Percentiles rank a stretch among this genome's conserved stretches.
Conservation (phyloP, 2,888 invertebrate genomes). For the Cyaniris semiargus region DNA sequence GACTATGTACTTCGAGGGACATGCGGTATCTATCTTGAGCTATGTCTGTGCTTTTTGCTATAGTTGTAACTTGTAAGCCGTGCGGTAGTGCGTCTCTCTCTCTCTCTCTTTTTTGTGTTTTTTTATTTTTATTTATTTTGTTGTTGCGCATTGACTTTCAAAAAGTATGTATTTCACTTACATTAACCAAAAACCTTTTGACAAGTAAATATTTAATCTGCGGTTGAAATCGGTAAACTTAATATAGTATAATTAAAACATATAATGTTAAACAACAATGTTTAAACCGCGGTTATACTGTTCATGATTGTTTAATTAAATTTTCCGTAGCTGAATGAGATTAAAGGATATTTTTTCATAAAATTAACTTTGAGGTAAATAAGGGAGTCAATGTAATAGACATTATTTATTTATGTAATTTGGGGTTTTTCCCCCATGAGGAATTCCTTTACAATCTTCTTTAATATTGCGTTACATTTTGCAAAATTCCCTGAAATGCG, state of each 20-base stretch:
- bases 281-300: neutral
- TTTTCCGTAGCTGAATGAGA: neutral
- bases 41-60: no score
- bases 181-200: neutral
- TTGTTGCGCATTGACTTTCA: no score
- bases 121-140: no score
- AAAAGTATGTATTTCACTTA: neutral
- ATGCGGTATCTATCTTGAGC: no score
- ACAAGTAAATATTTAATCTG: neutral
- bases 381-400: neutral
- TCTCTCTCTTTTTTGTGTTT: no score
- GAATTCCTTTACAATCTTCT: slow-evolving; percentile 3
- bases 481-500: neutral
- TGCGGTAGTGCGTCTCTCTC: no score
- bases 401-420: slow-evolving; percentile 20
- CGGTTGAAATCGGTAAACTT: neutral
- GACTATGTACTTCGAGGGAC: no score
- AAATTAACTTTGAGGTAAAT: neutral
- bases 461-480: slow-evolving; percentile 14
- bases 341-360: slow-evolving; percentile 11
- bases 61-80: no score
- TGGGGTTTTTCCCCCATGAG: slow-evolving; percentile 4
- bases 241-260: neutral
- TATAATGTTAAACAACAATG: neutral
- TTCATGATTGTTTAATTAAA: neutral